Conservation (phyloP, 2,797 vertebrate species). For the Fratercula arctica region DNA sequence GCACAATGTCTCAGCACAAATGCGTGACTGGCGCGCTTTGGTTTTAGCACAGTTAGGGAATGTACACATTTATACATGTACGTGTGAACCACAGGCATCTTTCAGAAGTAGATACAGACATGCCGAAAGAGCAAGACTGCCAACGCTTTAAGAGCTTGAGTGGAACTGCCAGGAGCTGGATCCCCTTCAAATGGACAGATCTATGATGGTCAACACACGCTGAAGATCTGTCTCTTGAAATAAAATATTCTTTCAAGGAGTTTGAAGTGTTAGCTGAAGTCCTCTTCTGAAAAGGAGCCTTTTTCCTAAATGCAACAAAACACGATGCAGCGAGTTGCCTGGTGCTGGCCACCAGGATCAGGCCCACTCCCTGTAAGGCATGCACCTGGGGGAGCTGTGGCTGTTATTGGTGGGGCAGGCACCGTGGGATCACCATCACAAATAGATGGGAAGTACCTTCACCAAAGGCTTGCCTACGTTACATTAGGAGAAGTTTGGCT, state of each 20-base stretch:
- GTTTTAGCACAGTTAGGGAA: neutral
- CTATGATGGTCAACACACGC: neutral
- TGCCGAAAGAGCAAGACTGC: neutral
- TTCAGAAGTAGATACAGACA: neutral
- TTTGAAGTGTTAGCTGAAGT: neutral
- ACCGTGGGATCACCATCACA: neutral
- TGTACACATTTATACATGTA: neutral
- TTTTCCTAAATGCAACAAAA: neutral
- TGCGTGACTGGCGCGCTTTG: neutral
- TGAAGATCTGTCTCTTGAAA: neutral
- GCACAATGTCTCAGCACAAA: neutral
- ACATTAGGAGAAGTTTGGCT: neutral
- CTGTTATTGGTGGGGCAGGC: fast-evolving
- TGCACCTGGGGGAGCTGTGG: neutral
- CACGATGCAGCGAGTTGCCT: neutral
- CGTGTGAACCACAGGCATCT: neutral
- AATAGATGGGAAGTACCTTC: neutral
- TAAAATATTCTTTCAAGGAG: neutral
- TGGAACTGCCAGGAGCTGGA: neutral
- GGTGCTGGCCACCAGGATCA: neutral
- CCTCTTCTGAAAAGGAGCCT: neutral
- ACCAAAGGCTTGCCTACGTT: neutral
- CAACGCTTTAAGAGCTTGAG: neutral
- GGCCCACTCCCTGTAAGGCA: neutral
- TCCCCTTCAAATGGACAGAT: neutral